These are phyloP conservation scores for Atta cephalotes DNA, from an alignment of 1,140 invertebrate genomes.

Conservation along the genomic window DNA sequence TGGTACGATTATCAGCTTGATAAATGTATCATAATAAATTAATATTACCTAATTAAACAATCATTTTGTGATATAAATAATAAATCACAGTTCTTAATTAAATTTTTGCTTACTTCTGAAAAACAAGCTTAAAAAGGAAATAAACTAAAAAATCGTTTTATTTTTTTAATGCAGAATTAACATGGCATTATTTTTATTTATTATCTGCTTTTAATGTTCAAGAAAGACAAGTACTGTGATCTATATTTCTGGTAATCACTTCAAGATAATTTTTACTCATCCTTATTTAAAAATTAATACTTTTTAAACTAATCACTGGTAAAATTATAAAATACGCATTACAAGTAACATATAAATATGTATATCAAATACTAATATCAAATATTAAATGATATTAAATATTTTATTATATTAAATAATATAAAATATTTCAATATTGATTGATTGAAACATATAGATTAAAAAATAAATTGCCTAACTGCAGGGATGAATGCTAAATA, in stretches of 20 bases:
- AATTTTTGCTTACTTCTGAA: conserved; percentile 11
- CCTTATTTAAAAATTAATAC: neutral
- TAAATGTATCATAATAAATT: neutral
- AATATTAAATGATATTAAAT: neutral
- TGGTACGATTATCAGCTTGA: neutral
- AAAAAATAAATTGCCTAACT: conserved; percentile 8
- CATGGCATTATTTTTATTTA: neutral
- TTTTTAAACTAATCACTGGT: neutral
- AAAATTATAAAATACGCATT: conserved; percentile 3
- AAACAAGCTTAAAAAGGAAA: neutral
- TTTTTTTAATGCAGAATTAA: neutral
- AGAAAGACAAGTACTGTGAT: neutral
- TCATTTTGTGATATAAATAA: neutral
- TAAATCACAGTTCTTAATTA: neutral
- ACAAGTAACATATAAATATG: neutral
- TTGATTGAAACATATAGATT: neutral
- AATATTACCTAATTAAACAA: neutral
- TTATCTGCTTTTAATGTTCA: neutral
- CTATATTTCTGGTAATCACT: neutral
- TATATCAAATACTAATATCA: neutral
- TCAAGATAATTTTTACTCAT: neutral
- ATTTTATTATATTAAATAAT: neutral
- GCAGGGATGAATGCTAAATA: neutral
- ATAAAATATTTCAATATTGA: neutral
- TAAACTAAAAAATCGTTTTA: neutral